phyloP scores from a whole-genome alignment of 2,888 invertebrate genomes.

The Tanypteryx hageni region DNA sequence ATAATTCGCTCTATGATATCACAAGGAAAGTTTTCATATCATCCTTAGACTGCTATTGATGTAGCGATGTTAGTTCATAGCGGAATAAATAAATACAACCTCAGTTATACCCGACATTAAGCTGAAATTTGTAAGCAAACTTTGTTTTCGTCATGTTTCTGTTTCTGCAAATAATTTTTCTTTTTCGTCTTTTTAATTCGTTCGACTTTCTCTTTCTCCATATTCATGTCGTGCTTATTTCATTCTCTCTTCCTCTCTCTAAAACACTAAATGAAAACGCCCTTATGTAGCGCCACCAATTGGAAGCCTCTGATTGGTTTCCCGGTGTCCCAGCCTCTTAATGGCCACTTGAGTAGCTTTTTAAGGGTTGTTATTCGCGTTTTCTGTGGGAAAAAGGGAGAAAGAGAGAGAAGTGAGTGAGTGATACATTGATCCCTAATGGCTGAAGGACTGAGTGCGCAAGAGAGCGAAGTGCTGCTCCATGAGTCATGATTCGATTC shows the following conservation, averaged over 20 bases:
- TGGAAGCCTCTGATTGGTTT: constrained; percentile 53
- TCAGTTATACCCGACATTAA: too few relatives aligned
- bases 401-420: background rate
- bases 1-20: too few relatives aligned
- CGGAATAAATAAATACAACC: too few relatives aligned
- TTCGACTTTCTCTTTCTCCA: background rate
- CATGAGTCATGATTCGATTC: constrained; percentile 35
- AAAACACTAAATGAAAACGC: constrained; percentile 36
- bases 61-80: too few relatives aligned
- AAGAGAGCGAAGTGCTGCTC: background rate
- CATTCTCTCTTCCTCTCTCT: background rate
- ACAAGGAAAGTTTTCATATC: too few relatives aligned
- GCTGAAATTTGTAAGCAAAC: too few relatives aligned
- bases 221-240: background rate
- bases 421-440: constrained; percentile 62
- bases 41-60: too few relatives aligned
- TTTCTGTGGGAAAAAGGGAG: constrained; percentile 28
- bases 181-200: background rate
- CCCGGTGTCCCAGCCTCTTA: constrained; percentile 32
- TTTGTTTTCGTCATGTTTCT: background rate
- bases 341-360: constrained; percentile 41
- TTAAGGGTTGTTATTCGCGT: constrained; percentile 43
- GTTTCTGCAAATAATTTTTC: background rate
- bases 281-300: constrained; percentile 44
- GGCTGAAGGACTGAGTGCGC: background rate